Base-by-base conservation (phyloP, 2,797 vertebrate species). In the Rhynchonycteris naso region DNA sequence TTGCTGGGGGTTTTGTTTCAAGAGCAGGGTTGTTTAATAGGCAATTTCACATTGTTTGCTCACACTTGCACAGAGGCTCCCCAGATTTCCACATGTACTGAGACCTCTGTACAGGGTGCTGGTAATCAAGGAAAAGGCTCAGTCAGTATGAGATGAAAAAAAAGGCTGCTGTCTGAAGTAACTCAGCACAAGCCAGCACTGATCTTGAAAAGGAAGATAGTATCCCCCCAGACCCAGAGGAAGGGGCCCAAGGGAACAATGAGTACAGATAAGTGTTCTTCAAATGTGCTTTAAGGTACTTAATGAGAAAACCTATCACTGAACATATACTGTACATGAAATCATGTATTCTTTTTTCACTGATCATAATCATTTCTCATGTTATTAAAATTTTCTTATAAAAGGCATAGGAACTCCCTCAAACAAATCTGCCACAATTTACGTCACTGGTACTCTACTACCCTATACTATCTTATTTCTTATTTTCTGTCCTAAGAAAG, bases 51-150 rank as follows among this genome's bases (percentile, higher is more conserved):
- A 2, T 18, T 72, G 7, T 22, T 2, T 3, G 3, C 13, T 15
- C 1, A 18, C 26, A 5, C 5, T 11, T 24, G 16, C 28, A 4
- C 10, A 1, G 9, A 2, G 10, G 1, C 11, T 35, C 5, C 16
- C 63, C 7, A 19, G 0, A 66, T 12, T 1, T 38, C 66, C 35
- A 13, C 8, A 0, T 0, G 11, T 2, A 54, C 72, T 9, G 10
- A 43, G 7, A 26, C 18, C 14, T 18, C 4, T 1, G 0, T 14
- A 11, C n/a, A 59, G 56, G 58, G 4, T 11, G 26, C 52, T 11
- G 30, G 50, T 52, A 2, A 35, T 4, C 2, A 0, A 43, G 52
- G 61, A 5, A 38, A 66, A 63, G 54, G 24, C 80, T 12, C 43
- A 8, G 24, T 21, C 24, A 15, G 6, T 0, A 19, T 2, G n/a